Conservation (phyloP, 2,113 vertebrate genomes). For the Pterocles gutturalis region DNA sequence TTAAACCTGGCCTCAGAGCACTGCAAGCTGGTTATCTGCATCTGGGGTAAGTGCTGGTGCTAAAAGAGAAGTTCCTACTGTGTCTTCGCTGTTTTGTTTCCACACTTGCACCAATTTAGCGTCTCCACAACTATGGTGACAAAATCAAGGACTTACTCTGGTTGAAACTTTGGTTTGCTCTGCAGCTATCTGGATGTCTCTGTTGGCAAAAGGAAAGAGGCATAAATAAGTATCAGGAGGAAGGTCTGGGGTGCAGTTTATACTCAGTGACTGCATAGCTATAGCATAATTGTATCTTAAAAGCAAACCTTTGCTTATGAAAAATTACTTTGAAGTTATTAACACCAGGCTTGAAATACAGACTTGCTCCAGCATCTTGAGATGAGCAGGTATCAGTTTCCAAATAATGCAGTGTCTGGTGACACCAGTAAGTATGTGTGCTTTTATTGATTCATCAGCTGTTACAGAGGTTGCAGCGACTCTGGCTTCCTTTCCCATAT, state of each 20-base stretch:
- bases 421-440: neutral
- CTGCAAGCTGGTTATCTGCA: neutral
- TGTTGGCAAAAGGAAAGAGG: neutral
- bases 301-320: neutral
- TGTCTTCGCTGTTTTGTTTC: neutral
- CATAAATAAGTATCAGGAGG: neutral
- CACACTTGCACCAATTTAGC: neutral
- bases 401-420: neutral
- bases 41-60: neutral
- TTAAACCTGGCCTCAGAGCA: neutral
- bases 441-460: neutral
- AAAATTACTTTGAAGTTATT: neutral
- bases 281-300: neutral
- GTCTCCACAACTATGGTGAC: rapidly evolving
- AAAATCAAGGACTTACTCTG: neutral
- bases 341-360: neutral
- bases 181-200: neutral
- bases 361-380: neutral
- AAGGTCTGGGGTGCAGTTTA: neutral
- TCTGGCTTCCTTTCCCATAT: neutral
- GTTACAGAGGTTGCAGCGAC: neutral
- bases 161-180: neutral
- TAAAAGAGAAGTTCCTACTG: neutral
- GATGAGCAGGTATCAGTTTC: neutral
- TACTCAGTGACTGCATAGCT: neutral